Evolutionary conservation across 2,888 invertebrate genomes (phyloP).

Genomic region (Metalampra italica): DNA sequence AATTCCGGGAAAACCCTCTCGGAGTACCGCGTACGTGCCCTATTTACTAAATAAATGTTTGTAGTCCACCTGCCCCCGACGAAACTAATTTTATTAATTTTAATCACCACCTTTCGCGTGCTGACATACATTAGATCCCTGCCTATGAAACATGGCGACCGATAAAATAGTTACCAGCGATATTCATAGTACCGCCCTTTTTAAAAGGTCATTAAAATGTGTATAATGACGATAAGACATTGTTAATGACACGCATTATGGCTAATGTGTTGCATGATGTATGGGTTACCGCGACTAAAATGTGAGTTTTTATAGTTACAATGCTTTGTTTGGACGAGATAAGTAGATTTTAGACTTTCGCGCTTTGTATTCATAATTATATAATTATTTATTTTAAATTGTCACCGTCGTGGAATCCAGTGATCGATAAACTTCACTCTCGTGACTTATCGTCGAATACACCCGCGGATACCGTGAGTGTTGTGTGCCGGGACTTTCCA

Average conservation of each 20-base stretch:
- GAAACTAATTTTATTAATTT: slow-evolving; percentile 73
- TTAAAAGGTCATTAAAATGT: slow-evolving; percentile 69
- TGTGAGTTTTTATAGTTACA: slow-evolving; percentile 28
- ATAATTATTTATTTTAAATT: too few species aligned
- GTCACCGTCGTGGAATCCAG: too few species aligned
- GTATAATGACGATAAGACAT: slow-evolving; percentile 59
- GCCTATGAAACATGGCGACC: slow-evolving; percentile 59
- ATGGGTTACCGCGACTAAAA: slow-evolving; percentile 35
- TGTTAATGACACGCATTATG: slow-evolving; percentile 64
- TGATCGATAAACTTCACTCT: too few species aligned
- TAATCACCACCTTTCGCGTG: slow-evolving; percentile 70
- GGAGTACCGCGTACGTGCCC: slow-evolving; percentile 18
- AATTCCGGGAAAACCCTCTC: not conserved
- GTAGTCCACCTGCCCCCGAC: slow-evolving; percentile 29
- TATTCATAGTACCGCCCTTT: slow-evolving; percentile 47
- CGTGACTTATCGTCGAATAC: too few species aligned
- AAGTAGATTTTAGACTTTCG: too few species aligned
- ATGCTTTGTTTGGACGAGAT: slow-evolving; percentile 12
- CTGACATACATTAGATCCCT: slow-evolving; percentile 62
- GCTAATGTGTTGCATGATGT: slow-evolving; percentile 39
- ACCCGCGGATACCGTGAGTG: too few species aligned
- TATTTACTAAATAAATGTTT: slow-evolving; percentile 27
- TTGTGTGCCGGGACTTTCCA: too few species aligned
- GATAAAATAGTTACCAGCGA: slow-evolving; percentile 54
- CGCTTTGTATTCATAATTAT: too few species aligned